Conservation (phyloP, 2,113 vertebrate species). For the Lepidothrix coronata region DNA sequence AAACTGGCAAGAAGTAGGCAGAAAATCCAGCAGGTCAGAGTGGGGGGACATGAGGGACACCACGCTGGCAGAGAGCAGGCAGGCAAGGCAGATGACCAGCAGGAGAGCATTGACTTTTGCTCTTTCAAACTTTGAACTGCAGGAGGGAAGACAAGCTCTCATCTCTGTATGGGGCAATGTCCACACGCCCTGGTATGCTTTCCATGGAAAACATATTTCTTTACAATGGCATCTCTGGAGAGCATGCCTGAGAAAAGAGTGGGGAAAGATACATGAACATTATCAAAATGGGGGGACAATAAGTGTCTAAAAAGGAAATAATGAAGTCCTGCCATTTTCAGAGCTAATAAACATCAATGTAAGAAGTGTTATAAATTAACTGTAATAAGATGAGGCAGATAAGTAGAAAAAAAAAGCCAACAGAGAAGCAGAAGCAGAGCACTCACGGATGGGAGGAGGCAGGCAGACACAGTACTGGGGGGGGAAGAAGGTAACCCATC, state of each 20-base stretch:
- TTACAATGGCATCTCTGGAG: background rate
- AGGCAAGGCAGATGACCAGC: background rate
- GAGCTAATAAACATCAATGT: background rate
- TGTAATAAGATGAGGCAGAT: background rate
- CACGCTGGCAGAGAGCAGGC: background rate
- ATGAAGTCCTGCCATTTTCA: background rate
- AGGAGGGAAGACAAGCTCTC: conserved; percentile 8
- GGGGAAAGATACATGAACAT: background rate
- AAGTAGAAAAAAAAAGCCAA: background rate
- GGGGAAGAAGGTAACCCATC: background rate
- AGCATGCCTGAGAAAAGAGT: background rate
- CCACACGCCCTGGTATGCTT: background rate
- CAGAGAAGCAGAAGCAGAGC: background rate
- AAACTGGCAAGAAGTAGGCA: conserved; percentile 14
- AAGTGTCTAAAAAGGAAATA: background rate
- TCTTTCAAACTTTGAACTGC: conserved; percentile 58
- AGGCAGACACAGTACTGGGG: background rate
- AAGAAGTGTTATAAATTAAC: background rate
- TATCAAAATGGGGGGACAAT: accelerated
- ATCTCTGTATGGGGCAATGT: background rate
- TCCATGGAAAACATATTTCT: background rate
- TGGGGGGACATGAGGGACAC: background rate
- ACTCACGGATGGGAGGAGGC: background rate
- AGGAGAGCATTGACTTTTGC: conserved; percentile 24
- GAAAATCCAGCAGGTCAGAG: conserved; percentile 13